A percentile compares a stretch with the other conserved stretches of the same genome.
phyloP scores from a whole-genome alignment of 2,888 invertebrate genomes.

The Patella caerulea region DNA sequence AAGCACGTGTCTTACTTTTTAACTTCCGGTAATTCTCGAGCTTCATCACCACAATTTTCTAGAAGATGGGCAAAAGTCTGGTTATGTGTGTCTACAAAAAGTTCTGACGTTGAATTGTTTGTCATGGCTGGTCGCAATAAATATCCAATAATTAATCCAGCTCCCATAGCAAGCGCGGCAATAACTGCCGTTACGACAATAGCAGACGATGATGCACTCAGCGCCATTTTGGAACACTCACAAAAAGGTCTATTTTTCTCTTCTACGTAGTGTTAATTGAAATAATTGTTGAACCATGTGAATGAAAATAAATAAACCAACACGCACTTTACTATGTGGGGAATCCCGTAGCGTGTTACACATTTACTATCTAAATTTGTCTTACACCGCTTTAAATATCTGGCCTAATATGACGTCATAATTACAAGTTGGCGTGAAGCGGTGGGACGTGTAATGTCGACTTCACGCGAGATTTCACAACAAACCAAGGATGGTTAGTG shows the following conservation, averaged over 20 bases:
- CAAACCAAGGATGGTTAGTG: background rate
- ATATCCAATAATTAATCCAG: slow-evolving; percentile 44
- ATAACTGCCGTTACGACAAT: slow-evolving; percentile 40
- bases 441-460: slow-evolving; percentile 26
- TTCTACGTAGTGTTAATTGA: too few relatives aligned
- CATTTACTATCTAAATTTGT: too few relatives aligned
- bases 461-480: slow-evolving; percentile 16
- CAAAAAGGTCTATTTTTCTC: too few relatives aligned
- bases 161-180: slow-evolving; percentile 36
- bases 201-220: slow-evolving; percentile 31
- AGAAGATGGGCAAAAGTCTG: slow-evolving; percentile 30
- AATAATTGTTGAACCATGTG: too few relatives aligned
- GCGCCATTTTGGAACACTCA: slow-evolving; percentile 19
- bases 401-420: slow-evolving; percentile 14
- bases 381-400: too few relatives aligned
- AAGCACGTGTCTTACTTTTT: slow-evolving; percentile 24
- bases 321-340: too few relatives aligned
- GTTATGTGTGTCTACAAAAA: slow-evolving; percentile 21
- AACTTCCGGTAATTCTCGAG: slow-evolving; percentile 31
- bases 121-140: slow-evolving; percentile 28
- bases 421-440: slow-evolving; percentile 16
- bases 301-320: too few relatives aligned
- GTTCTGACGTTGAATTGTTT: slow-evolving; percentile 10
- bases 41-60: slow-evolving; percentile 30
- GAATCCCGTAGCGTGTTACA: too few relatives aligned